Conservation (phyloP, 2,113 vertebrate species). For the Propithecus coquereli region DNA sequence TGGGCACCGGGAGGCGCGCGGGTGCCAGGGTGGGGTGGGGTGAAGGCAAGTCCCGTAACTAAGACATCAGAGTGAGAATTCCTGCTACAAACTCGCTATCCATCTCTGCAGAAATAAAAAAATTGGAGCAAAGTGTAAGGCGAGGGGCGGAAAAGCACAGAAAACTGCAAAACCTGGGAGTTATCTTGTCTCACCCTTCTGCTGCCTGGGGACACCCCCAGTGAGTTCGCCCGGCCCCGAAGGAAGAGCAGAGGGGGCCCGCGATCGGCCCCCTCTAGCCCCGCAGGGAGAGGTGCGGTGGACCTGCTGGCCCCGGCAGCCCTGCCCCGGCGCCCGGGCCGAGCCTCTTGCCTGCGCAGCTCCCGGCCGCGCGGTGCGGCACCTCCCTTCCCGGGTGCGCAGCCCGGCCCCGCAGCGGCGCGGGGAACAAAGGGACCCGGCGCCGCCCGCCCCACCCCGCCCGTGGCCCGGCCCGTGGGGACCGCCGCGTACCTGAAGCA, state of each 20-base stretch:
- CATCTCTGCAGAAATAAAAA: background rate
- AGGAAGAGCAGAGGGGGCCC: background rate
- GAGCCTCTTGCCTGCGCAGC: constrained; percentile 49
- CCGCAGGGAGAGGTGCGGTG: background rate
- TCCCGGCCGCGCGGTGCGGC: constrained; percentile 58
- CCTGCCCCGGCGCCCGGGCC: background rate
- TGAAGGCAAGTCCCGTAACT: constrained; percentile 64
- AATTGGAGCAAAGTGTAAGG: constrained; percentile 51
- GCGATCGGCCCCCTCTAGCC: background rate
- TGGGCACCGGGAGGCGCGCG: constrained; percentile 35
- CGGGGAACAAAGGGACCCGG: constrained; percentile 84
- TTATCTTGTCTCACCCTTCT: background rate
- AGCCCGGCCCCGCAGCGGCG: constrained; percentile 68
- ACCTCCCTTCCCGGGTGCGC: constrained; percentile 67
- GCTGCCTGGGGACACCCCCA: background rate
- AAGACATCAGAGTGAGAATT: constrained; percentile 59
- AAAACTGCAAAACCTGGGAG: constrained; percentile 26
- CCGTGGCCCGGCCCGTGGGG: constrained; percentile 31
- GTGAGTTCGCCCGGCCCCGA: background rate
- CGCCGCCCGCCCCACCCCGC: constrained; percentile 62
- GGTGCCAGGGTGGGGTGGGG: constrained; percentile 55
- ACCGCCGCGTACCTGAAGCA: constrained; percentile 81
- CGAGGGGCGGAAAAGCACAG: background rate
- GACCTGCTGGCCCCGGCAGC: background rate
- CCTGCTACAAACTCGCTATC: constrained; percentile 57